Evolutionary conservation across 2,797 vertebrate genomes (phyloP).

Genomic region (Falco berigora): DNA sequence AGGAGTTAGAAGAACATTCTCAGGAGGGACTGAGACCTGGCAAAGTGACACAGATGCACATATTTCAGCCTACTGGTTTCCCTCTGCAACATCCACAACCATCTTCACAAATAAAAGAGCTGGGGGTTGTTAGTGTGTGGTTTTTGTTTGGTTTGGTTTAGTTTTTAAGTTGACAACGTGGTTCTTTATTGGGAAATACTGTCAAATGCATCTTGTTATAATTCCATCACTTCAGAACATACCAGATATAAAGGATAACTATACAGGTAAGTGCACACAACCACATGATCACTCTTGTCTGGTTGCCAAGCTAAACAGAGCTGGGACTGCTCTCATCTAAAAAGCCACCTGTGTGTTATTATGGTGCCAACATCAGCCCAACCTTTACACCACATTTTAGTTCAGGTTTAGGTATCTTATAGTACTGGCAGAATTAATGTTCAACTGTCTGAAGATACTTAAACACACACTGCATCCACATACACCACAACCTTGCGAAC

Average conservation of each 20-base stretch:
- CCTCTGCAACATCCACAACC: not conserved
- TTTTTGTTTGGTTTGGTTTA: no score
- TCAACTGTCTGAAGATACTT: not conserved
- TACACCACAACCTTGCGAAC: not conserved
- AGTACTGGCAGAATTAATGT: not conserved
- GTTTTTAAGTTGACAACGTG: accelerated
- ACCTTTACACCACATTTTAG: conserved; percentile 2
- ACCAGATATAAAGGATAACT: not conserved
- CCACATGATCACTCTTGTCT: not conserved
- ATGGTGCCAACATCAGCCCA: not conserved
- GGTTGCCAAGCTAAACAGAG: not conserved
- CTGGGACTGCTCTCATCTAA: not conserved
- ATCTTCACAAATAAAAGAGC: not conserved
- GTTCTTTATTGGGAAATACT: not conserved
- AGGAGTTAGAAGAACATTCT: not conserved
- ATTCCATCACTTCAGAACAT: not conserved
- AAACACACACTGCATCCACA: not conserved
- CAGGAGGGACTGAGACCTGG: not conserved
- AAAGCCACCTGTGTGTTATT: not conserved
- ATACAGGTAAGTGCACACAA: not conserved
- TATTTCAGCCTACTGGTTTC: not conserved
- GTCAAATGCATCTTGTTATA: not conserved
- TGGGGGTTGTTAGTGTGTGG: no score
- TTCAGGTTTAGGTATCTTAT: not conserved
- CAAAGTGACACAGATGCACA: not conserved